Evolutionary conservation across 1,140 invertebrate species (phyloP), one percentile per base, ranked within the genome.

Genomic region (Cyclargus thomasi): DNA sequence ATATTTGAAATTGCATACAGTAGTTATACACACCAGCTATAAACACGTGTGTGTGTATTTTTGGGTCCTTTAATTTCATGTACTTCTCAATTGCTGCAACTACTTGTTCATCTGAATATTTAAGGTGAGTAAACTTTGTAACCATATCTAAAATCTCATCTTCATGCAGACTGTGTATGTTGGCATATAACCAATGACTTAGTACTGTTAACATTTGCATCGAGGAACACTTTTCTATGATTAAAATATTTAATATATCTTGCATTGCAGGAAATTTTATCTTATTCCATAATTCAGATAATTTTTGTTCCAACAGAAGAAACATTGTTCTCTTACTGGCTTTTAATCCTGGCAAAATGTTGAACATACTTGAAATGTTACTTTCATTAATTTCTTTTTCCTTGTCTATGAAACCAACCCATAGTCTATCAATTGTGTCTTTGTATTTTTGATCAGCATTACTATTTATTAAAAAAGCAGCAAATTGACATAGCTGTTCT

Each of bases 21-120:
- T 95, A 95, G 73, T 94, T 92, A 79, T 94, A 91, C 29, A 95
- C 90, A 10, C 91, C 79, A 1, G 92, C 84, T 29, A 95, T 83
- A n/a, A 95, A 77, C 59, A 90, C 79, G 65, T 92, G 83, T 70
- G 93, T 91, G 68, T 91, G 84, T 20, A 92, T 87, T 70, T 88
- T 88, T 17, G 75, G 17, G 14, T 86, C 84, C 87, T 92, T 92
- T 0, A 91, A 79, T 77, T 92, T 93, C 57, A 94, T 82, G 74
- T 94, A 94, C 71, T 93, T 91, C 75, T 93, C 92, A 10, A 96
- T 74, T n/a, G 93, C 91, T 78, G 84, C 91, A 72, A 93, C 91
- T 70, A 93, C 91, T 73, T 92, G 85, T 22, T 77, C 63, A 88
- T 93, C 91, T 17, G 84, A 86, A 74, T 93, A 93, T 53, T 92